These are phyloP conservation scores for Gari tellinella DNA, from an alignment of 2,888 invertebrate genomes.

Conservation along the genomic window DNA sequence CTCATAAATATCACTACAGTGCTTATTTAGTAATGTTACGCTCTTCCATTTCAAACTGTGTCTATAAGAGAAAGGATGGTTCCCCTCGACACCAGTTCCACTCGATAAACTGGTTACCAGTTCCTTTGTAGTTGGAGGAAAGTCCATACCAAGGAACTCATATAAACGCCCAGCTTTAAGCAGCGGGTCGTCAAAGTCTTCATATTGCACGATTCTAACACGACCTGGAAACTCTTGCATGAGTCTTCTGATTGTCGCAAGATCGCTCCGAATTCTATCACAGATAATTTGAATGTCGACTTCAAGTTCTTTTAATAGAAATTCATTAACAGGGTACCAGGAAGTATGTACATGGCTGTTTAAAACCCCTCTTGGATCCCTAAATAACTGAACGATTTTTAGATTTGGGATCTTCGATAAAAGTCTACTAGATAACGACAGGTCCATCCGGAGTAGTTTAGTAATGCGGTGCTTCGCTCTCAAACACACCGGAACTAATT, in stretches of 20 bases:
- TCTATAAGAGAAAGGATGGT: slow-evolving; percentile 9
- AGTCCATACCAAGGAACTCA: slow-evolving; percentile 14
- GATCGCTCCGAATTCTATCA: slow-evolving; percentile 18
- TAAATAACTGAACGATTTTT: slow-evolving; percentile 13
- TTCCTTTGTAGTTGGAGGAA: slow-evolving; percentile 6
- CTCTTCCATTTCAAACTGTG: neutral
- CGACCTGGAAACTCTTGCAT: slow-evolving; percentile 10
- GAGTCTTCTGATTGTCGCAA: slow-evolving; percentile 1
- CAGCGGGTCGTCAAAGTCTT: slow-evolving; percentile 26
- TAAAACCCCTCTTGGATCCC: slow-evolving; percentile 12
- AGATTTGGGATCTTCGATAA: neutral
- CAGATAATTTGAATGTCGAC: slow-evolving; percentile 5
- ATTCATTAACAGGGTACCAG: neutral
- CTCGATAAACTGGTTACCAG: neutral
- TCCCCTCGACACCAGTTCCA: neutral
- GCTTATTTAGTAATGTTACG: neutral
- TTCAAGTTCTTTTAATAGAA: neutral
- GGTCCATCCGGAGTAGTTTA: slow-evolving; percentile 10
- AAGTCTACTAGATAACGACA: neutral
- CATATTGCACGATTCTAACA: slow-evolving; percentile 30
- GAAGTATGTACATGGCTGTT: neutral
- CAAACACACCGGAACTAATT: neutral
- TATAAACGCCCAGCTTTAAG: slow-evolving; percentile 11
- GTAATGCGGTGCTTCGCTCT: neutral
- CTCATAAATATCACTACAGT: neutral